Evolutionary conservation across 2,797 vertebrate genomes (phyloP), one percentile per base, ranked within the genome.

Genomic region (Sebastes paucispinis): DNA sequence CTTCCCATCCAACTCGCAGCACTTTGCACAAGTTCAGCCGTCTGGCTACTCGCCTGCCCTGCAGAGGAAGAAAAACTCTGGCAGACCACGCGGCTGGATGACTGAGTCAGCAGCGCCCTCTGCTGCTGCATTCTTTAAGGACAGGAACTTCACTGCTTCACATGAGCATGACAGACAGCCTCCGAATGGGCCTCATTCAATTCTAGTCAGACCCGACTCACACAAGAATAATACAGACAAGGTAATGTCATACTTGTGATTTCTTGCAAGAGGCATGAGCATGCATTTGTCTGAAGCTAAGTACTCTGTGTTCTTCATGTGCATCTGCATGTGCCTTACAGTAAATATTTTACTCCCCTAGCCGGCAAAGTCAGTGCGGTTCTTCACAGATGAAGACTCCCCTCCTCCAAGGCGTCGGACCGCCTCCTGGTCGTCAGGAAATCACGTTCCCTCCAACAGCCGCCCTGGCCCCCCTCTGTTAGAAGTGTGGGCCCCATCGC

Each of bases 301-400:
- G 10, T 25, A 55, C 5, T 76, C 25, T 14, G 3, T 47, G 27
- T 57, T 60, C 20, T 24, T 69, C 18, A 59, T 20, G 43, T 50
- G 43, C 43, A 50, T 50, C 20, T 54, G 5, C 16, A 8, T 81
- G 39, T 16, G 24, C 20, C 64, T 80, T 4, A 79, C 32, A 34
- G 18, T 81, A 64, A 59, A 72, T 70, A 39, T 79, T 89, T 84
- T 47, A 29, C 59, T 71, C 1, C 81, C 83, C 65, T 89, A 99
- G 98, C 96, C 97, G 67, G 94, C 95, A 79, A 99, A 99, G 93
- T 98, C 98, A 0, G 98, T 99, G 89, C 91, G 98, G 79, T 99
- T 99, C 89, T 91, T 96, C 85, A 97, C 97, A 83, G 95, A 96
- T 79, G 97, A 97, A 82, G 97, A 97, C 73, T 95, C 96, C 2